A percentile compares a stretch with the other conserved stretches of the same genome.
These are phyloP conservation scores for Cotesia typhae DNA, from an alignment of 1,140 invertebrate species.

Conservation along the genomic window DNA sequence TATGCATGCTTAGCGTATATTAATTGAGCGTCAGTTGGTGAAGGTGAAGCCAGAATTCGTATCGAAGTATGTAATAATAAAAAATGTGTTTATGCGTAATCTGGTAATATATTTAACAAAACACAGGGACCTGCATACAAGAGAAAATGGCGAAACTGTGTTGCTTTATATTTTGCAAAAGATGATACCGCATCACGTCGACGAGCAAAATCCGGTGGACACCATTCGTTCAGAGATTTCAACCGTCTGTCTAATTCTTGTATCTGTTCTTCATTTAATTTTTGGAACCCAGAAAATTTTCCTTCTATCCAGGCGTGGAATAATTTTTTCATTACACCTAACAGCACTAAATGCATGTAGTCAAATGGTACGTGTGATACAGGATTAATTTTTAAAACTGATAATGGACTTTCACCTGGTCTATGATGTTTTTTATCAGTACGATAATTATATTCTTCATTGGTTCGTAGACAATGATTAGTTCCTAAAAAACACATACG, in stretches of 20 bases:
- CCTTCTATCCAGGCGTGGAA: constrained; percentile 33
- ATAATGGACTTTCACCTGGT: constrained; percentile 26
- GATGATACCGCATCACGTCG: constrained; percentile 10
- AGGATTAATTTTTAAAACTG: constrained; percentile 19
- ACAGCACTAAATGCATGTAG: constrained; percentile 36
- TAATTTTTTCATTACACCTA: constrained; percentile 35
- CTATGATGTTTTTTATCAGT: constrained; percentile 36
- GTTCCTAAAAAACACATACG: constrained; percentile 12
- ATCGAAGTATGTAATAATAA: constrained; percentile 29
- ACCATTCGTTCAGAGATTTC: constrained; percentile 20
- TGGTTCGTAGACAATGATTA: constrained; percentile 16
- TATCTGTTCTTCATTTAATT: constrained; percentile 15
- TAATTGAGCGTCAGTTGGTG: constrained; percentile 12
- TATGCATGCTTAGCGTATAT: background rate
- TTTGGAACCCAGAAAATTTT: constrained; percentile 13
- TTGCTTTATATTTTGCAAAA: constrained; percentile 36
- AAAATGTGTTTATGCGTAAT: constrained; percentile 35
- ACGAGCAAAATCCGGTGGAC: constrained; percentile 32
- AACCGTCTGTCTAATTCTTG: constrained; percentile 25
- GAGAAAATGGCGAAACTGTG: constrained; percentile 34
- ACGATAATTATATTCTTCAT: constrained; percentile 33
- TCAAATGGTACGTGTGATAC: constrained; percentile 36
- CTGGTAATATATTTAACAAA: constrained; percentile 12
- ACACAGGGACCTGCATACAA: constrained; percentile 31
- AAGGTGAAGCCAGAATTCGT: constrained; percentile 8